Base-by-base conservation (phyloP, 2,113 vertebrate species). In the Sclerurus mexicanus region DNA sequence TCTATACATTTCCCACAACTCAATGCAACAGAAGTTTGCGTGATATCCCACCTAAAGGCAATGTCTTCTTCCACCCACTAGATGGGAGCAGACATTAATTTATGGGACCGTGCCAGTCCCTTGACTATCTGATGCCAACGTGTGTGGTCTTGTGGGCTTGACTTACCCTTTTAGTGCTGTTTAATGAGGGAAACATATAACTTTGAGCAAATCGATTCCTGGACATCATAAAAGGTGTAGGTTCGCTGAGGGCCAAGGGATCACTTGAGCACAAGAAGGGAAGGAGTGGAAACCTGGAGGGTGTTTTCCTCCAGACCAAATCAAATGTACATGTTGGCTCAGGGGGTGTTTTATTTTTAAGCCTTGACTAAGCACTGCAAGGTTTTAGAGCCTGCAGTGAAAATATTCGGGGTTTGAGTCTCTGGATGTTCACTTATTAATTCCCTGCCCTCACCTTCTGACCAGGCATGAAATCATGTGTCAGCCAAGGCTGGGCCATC, bases 21-120 rank as follows among this genome's bases (percentile, higher is more conserved):
- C 63, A 3, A 4, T 20, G 72, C 49, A 33, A 63, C 37, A 19
- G 1, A 6, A 14, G 82, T 95, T 94, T 94, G 42, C 86, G 14
- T 40, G 10, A 17, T 7, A 3, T 25, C 49, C 40, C 9, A 1
- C 30, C 19, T 27, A 2, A 11, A 31, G 30, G 84, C 35, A 52
- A n/a, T 96, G 88, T 90, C 55, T 85, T 22, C 93, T 90, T 92
- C 80, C 78, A 31, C 72, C 97, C 97, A 93, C 97, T 96, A 97
- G 97, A 95, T 97, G 97, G 97, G 68, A 96, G 96, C 96, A 97
- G 89, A 96, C 86, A 47, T 95, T 96, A 97, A 95, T 91, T 86
- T 93, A 92, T 94, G 74, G 30, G 44, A 5, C 13, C 0, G 1
- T 66, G 68, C 60, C 85, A 87, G 77, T 30, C 18, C 28, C 31